phyloP scores from a whole-genome alignment of 2,113 vertebrate species.

The Archilochus colubris region DNA sequence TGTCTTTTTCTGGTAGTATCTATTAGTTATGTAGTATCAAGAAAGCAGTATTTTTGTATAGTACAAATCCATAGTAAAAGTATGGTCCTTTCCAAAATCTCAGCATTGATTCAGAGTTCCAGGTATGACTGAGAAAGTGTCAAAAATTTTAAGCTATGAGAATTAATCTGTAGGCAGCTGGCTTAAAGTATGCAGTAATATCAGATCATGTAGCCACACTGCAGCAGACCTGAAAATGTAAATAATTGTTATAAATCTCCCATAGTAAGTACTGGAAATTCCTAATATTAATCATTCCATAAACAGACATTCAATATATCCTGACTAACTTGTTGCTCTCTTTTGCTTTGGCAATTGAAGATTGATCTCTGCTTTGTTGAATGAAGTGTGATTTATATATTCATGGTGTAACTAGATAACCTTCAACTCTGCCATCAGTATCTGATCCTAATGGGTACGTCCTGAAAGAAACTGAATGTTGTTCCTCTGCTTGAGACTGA shows the following conservation, averaged over 20 bases:
- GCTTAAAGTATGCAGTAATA: not conserved
- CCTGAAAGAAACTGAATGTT: not conserved
- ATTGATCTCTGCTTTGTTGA: not conserved
- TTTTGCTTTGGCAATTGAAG: not conserved
- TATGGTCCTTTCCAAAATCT: not conserved
- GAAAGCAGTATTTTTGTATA: not conserved
- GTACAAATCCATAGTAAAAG: not conserved
- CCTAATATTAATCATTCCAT: not conserved
- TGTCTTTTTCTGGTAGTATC: not conserved
- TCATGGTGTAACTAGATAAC: not conserved
- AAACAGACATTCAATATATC: not conserved
- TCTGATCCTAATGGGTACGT: not conserved
- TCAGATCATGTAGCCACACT: not conserved
- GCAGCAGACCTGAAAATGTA: not conserved
- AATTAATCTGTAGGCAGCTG: not conserved
- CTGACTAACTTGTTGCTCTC: not conserved
- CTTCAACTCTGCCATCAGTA: not conserved
- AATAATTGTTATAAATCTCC: not conserved
- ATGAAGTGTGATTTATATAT: not conserved
- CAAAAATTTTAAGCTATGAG: not conserved
- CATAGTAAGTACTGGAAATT: not conserved
- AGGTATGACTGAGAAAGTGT: not conserved
- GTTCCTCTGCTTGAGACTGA: not conserved
- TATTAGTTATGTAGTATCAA: not conserved
- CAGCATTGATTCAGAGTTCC: not conserved